Evolutionary conservation across 1,140 invertebrate genomes (phyloP).

Genomic region (Drosophila neocordata): DNA sequence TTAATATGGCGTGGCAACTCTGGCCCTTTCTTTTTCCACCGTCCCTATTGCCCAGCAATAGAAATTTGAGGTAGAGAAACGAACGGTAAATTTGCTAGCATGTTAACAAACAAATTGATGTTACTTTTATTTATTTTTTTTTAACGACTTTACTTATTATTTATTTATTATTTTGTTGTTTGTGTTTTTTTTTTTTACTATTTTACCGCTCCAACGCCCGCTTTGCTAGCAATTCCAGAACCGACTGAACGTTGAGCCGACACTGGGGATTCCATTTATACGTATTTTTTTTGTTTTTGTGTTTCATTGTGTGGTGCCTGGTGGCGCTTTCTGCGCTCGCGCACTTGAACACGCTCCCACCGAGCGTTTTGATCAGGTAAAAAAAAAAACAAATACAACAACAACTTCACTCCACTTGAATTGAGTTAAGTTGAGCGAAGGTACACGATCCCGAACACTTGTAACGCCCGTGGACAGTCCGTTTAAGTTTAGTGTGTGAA

Average conservation of each 20-base stretch:
- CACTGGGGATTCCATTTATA: constrained; percentile 70
- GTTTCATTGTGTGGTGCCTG: constrained; percentile 3
- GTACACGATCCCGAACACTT: constrained; percentile 46
- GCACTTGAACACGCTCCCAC: constrained; percentile 58
- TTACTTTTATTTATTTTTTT: neutral
- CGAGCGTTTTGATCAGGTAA: constrained; percentile 9
- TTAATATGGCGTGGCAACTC: constrained; percentile 58
- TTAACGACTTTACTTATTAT: neutral
- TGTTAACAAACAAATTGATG: constrained; percentile 45
- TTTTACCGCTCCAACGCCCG: constrained; percentile 36
- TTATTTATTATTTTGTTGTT: neutral
- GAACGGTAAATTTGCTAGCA: constrained; percentile 44
- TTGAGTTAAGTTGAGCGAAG: constrained; percentile 18
- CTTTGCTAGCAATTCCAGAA: constrained; percentile 52
- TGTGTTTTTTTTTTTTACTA: neutral
- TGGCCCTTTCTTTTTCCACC: neutral
- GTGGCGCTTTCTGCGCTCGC: constrained; percentile 53
- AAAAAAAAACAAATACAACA: constrained; percentile 16
- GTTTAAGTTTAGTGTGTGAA: constrained; percentile 15
- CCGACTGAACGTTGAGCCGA: constrained; percentile 68
- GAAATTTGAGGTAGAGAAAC: constrained; percentile 17
- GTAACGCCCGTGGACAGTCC: constrained; percentile 52
- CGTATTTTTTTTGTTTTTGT: neutral
- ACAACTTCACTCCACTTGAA: constrained; percentile 30
- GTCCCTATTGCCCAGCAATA: constrained; percentile 23